A percentile compares a stretch with the other conserved stretches of the same genome.
Conservation (phyloP, 2,888 invertebrate genomes). For the Mythimna lalbum region DNA sequence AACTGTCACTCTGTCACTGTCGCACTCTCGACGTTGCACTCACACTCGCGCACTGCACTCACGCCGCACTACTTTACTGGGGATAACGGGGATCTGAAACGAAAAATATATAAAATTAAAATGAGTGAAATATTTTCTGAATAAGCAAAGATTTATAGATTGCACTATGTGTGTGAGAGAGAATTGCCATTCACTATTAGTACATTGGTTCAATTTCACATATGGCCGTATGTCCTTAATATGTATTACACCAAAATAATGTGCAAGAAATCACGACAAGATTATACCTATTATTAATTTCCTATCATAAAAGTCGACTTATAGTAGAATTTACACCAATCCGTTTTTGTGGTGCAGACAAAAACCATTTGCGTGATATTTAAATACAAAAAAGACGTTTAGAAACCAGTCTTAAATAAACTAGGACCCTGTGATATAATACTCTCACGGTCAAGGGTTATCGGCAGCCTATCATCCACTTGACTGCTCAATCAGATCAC, state of each 20-base stretch:
- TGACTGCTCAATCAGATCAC: slow-evolving; percentile 7
- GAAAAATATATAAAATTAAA: not conserved
- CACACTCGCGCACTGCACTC: slow-evolving; percentile 1
- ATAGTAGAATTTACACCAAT: not conserved
- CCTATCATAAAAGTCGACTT: not conserved
- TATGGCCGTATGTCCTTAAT: slow-evolving; percentile 14
- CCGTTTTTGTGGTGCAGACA: not conserved
- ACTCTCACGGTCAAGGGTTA: not conserved
- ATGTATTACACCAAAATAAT: not conserved
- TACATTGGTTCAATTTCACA: not conserved
- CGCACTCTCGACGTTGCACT: slow-evolving; percentile 57
- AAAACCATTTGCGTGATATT: not conserved
- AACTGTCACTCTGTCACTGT: slow-evolving; percentile 49
- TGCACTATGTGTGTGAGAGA: slow-evolving; percentile 24
- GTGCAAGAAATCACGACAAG: not conserved
- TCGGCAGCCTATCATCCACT: not conserved
- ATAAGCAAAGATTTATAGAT: not conserved
- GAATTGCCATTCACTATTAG: slow-evolving; percentile 29
- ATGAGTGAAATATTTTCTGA: not conserved
- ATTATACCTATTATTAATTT: too few relatives aligned
- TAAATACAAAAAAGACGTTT: not conserved
- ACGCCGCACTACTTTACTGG: slow-evolving; percentile 3
- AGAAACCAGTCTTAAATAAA: not conserved
- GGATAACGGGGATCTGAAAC: slow-evolving; percentile 40
- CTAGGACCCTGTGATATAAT: not conserved